A percentile compares a stretch with the other conserved stretches of the same genome.
phyloP scores from a whole-genome alignment of 2,113 vertebrate genomes.

The Onychorhynchus coronatus region DNA sequence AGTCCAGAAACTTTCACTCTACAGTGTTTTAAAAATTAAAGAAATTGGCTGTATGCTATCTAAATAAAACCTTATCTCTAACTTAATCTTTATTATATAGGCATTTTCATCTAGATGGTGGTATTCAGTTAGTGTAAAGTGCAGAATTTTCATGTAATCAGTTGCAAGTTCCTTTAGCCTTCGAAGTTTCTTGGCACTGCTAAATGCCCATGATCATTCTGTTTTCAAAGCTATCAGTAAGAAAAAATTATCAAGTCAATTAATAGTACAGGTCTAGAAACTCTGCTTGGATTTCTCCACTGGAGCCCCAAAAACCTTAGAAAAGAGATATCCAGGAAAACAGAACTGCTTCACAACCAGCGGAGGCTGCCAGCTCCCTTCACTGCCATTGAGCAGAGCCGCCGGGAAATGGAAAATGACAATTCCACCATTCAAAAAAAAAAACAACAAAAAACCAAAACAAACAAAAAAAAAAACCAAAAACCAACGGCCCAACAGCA shows the following conservation, averaged over 20 bases:
- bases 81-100: not conserved
- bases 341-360: not conserved
- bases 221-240: not conserved
- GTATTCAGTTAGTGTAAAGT: not conserved
- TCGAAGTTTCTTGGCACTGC: not conserved
- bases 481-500: too few species aligned
- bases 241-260: not conserved
- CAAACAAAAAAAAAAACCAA: too few species aligned
- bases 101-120: not conserved
- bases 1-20: not conserved
- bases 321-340: not conserved
- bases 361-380: not conserved
- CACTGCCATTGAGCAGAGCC: not conserved
- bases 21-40: not conserved
- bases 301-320: not conserved
- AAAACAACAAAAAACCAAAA: too few species aligned
- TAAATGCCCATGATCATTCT: not conserved
- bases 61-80: not conserved
- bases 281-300: not conserved
- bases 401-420: not conserved
- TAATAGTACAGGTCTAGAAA: not conserved
- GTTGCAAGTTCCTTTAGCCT: not conserved
- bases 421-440: not conserved
- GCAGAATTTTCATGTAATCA: not conserved
- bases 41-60: not conserved